Evolutionary conservation across 2,888 invertebrate species (phyloP).

Genomic region (Bellardia pandia): DNA sequence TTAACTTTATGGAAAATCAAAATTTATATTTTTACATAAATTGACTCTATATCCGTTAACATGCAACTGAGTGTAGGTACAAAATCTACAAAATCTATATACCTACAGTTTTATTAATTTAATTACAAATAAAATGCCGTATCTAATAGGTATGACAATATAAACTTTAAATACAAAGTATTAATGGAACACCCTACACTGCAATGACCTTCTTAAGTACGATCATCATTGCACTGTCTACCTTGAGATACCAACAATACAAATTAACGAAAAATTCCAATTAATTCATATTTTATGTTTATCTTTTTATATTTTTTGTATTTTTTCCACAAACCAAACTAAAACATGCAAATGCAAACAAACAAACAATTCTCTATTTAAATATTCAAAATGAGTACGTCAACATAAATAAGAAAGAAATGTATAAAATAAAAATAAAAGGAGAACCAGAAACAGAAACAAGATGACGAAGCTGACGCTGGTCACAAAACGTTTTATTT

Average conservation of each 20-base stretch:
- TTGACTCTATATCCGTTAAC: too few species aligned
- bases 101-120: too few species aligned
- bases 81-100: too few species aligned
- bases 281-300: slow-evolving; percentile 36
- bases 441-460: slow-evolving; percentile 37
- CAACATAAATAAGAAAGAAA: slow-evolving; percentile 27
- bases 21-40: too few species aligned
- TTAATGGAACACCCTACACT: slow-evolving; percentile 14
- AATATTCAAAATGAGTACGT: slow-evolving; percentile 52
- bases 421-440: not conserved
- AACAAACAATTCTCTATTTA: slow-evolving; percentile 55
- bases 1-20: too few species aligned
- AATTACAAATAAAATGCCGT: too few species aligned
- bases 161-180: not conserved
- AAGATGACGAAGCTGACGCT: slow-evolving; percentile 37
- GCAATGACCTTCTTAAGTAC: slow-evolving; percentile 40
- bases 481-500: slow-evolving; percentile 39
- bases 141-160: too few species aligned
- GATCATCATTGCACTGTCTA: not conserved
- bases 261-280: slow-evolving; percentile 42
- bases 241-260: slow-evolving; percentile 37
- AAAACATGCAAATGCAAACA: slow-evolving; percentile 31
- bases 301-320: not conserved
- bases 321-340: not conserved
- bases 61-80: too few species aligned